phyloP scores from a whole-genome alignment of 2,888 invertebrate species.

The Steinernema carpocapsae region DNA sequence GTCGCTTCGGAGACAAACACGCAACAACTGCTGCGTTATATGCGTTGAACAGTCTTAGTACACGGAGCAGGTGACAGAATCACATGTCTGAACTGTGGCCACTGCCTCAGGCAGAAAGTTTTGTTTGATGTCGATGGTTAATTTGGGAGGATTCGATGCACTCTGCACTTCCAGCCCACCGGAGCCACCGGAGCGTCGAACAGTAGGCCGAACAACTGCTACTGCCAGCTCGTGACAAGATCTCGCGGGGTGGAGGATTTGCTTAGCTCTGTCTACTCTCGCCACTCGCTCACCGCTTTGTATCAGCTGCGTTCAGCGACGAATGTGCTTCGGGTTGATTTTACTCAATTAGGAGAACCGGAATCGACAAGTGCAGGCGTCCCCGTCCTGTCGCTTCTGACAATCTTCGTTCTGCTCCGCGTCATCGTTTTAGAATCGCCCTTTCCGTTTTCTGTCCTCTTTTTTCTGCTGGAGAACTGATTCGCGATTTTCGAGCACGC shows the following conservation, averaged over 20 bases:
- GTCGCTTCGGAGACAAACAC: too few species aligned
- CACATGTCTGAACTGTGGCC: slow-evolving; percentile 1
- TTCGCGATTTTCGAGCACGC: too few species aligned
- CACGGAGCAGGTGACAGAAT: slow-evolving; percentile 1
- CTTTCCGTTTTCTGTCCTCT: too few species aligned
- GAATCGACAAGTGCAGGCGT: not conserved
- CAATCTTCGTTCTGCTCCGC: not conserved
- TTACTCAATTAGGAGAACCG: slow-evolving; percentile 16
- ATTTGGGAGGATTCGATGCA: not conserved
- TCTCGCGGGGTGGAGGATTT: not conserved
- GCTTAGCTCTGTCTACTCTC: slow-evolving; percentile 7
- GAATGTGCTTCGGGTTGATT: slow-evolving; percentile 20
- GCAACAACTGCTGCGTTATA: slow-evolving; percentile 8
- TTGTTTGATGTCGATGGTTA: not conserved
- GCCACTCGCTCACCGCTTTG: not conserved
- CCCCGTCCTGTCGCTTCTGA: not conserved
- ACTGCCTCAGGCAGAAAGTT: not conserved
- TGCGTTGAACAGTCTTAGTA: not conserved
- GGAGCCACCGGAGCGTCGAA: not conserved
- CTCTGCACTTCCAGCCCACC: not conserved
- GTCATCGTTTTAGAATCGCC: not conserved
- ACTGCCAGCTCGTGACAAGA: not conserved
- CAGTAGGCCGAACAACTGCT: slow-evolving; percentile 25
- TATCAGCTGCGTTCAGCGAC: slow-evolving; percentile 23
- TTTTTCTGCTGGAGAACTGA: too few species aligned